phyloP scores from a whole-genome alignment of 2,888 invertebrate species.

The Troides aeacus region DNA sequence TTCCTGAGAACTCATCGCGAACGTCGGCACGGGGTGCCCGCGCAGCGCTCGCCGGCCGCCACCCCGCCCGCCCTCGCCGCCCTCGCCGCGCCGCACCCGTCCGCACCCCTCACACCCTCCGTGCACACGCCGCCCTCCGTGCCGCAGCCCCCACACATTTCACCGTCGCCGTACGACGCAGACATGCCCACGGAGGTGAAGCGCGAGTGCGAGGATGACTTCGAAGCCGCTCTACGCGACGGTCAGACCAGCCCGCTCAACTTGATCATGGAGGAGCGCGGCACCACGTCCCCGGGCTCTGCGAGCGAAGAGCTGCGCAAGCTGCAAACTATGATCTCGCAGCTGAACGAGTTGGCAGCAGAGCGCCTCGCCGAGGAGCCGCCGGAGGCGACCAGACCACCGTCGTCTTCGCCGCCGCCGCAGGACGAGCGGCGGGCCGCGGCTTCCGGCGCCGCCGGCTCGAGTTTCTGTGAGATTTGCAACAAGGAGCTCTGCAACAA shows the following conservation, averaged over 20 bases:
- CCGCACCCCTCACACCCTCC: slow-evolving; percentile 87
- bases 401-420: slow-evolving; percentile 64
- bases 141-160: slow-evolving; percentile 81
- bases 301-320: slow-evolving; percentile 93
- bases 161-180: slow-evolving; percentile 59
- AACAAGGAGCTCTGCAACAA: slow-evolving; percentile 99
- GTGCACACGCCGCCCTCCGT: slow-evolving; percentile 82
- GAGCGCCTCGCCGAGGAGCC: slow-evolving; percentile 70
- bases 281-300: slow-evolving; percentile 78
- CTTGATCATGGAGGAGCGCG: slow-evolving; percentile 85
- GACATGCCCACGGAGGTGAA: slow-evolving; percentile 60
- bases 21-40: slow-evolving; percentile 92
- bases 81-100: slow-evolving; percentile 82
- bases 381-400: slow-evolving; percentile 53
- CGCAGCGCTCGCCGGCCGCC: slow-evolving; percentile 61
- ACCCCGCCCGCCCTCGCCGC: slow-evolving; percentile 53
- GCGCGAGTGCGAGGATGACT: slow-evolving; percentile 77
- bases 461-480: slow-evolving; percentile 97
- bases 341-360: slow-evolving; percentile 89
- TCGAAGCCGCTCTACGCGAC: slow-evolving; percentile 70
- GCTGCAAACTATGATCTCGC: slow-evolving; percentile 93
- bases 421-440: slow-evolving; percentile 73
- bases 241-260: slow-evolving; percentile 89
- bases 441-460: slow-evolving; percentile 79
- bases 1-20: slow-evolving; percentile 95